Percentiles rank a stretch among this genome's conserved stretches.
These are phyloP conservation scores for Pasiphila rectangulata DNA, from an alignment of 2,888 invertebrate genomes.

Conservation along the genomic window DNA sequence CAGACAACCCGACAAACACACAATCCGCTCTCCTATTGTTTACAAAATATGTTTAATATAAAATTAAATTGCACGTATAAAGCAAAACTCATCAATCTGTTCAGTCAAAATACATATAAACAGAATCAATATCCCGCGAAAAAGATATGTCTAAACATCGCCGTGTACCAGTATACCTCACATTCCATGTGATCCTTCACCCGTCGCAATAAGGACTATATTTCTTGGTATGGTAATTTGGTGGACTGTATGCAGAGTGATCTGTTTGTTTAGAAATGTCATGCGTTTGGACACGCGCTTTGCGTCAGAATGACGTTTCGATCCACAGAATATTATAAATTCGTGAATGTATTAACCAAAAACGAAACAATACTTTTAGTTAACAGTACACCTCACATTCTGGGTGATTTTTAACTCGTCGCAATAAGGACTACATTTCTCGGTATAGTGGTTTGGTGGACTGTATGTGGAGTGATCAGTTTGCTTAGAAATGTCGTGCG, in stretches of 20 bases:
- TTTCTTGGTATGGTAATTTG: background rate
- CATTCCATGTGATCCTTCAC: conserved; percentile 5
- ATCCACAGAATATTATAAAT: conserved; percentile 11
- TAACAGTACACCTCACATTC: too few relatives aligned
- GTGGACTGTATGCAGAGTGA: conserved; percentile 40
- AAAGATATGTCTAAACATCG: conserved; percentile 57
- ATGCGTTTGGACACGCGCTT: conserved; percentile 58
- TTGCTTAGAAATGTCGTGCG: too few relatives aligned
- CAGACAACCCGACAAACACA: background rate
- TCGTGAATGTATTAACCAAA: too few relatives aligned
- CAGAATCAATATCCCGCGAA: conserved; percentile 54
- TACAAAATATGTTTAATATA: conserved; percentile 21
- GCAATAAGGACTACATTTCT: too few relatives aligned
- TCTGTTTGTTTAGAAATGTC: conserved; percentile 76
- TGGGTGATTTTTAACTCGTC: too few relatives aligned
- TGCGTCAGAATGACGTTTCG: conserved; percentile 51
- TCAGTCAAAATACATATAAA: conserved; percentile 73
- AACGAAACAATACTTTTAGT: too few relatives aligned
- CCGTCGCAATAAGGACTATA: conserved; percentile 8
- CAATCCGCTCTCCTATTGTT: conserved; percentile 11
- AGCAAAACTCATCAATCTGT: conserved; percentile 55
- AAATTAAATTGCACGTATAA: conserved; percentile 38
- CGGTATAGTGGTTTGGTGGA: too few relatives aligned
- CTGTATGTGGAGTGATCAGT: too few relatives aligned
- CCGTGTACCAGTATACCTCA: conserved; percentile 34